Evolutionary conservation across 1,140 invertebrate species (phyloP).

Genomic region (Saccostrea glomerata): DNA sequence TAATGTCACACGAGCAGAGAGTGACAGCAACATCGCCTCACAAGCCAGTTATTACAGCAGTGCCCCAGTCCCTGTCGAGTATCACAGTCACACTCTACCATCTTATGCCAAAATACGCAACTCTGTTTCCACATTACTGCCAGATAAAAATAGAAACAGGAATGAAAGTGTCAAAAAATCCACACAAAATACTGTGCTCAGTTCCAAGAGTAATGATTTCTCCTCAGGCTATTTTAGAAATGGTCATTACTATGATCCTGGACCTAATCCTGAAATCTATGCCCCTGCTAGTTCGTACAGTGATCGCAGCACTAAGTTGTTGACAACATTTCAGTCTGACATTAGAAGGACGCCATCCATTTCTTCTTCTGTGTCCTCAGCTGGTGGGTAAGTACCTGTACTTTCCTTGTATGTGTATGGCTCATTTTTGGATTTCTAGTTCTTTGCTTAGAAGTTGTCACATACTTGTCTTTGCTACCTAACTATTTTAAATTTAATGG

Average conservation of each 20-base stretch:
- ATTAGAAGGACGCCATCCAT: conserved; percentile 59
- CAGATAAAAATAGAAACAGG: conserved; percentile 51
- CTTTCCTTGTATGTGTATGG: background rate
- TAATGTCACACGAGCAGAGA: conserved; percentile 49
- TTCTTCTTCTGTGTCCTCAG: conserved; percentile 50
- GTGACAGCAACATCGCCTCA: conserved; percentile 53
- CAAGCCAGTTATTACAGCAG: conserved; percentile 69
- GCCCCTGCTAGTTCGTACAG: conserved; percentile 75
- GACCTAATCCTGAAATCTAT: conserved; percentile 68
- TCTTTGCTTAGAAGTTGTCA: background rate
- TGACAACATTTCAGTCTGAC: conserved; percentile 72
- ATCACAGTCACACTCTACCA: conserved; percentile 53
- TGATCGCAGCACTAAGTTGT: conserved; percentile 67
- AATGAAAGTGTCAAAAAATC: conserved; percentile 48
- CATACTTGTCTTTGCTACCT: background rate
- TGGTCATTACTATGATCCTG: conserved; percentile 74
- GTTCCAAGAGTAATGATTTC: conserved; percentile 53
- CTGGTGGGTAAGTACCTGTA: background rate
- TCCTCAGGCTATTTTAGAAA: conserved; percentile 70
- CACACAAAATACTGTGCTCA: conserved; percentile 52
- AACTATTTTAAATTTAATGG: too few species aligned
- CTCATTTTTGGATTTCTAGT: background rate
- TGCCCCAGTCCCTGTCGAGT: conserved; percentile 67
- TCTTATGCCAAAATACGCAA: conserved; percentile 44
- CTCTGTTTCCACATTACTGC: conserved; percentile 56